Evolutionary conservation across 2,888 invertebrate genomes (phyloP).

Genomic region (Agrypnus murinus): DNA sequence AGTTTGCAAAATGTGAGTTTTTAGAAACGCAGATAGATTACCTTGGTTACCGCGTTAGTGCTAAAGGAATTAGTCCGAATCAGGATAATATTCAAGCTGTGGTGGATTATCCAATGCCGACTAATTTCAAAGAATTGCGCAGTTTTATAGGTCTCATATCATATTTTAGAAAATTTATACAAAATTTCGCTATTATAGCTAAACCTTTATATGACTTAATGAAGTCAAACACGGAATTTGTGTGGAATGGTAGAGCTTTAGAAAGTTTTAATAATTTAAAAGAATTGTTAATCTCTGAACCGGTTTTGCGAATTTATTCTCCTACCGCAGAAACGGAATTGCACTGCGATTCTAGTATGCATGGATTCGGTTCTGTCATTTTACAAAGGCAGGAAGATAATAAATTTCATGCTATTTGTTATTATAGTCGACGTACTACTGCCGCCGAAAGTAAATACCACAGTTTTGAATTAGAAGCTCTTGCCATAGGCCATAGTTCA

Average conservation of each 20-base stretch:
- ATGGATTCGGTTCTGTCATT: too few relatives aligned
- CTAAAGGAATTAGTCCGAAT: conserved; percentile 50
- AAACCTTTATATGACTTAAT: conserved; percentile 56
- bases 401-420: conserved; percentile 61
- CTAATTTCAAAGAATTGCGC: conserved; percentile 41
- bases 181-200: conserved; percentile 51
- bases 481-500: conserved; percentile 51
- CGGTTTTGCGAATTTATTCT: conserved; percentile 52
- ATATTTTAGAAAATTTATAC: conserved; percentile 56
- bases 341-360: too few relatives aligned
- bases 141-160: conserved; percentile 54
- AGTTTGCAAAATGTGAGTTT: conserved; percentile 54
- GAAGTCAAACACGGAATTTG: conserved; percentile 42
- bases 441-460: conserved; percentile 61
- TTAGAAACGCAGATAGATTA: conserved; percentile 50
- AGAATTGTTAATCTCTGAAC: conserved; percentile 36
- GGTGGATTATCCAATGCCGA: conserved; percentile 47
- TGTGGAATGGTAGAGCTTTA: conserved; percentile 1
- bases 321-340: too few relatives aligned
- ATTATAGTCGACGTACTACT: conserved; percentile 62
- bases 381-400: conserved; percentile 47
- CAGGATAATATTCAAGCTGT: conserved; percentile 51
- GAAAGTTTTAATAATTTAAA: too few relatives aligned
- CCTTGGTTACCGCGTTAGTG: conserved; percentile 53
- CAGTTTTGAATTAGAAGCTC: too few relatives aligned